Conservation (phyloP, 2,113 vertebrate genomes). For the Glaucidium brasilianum region DNA sequence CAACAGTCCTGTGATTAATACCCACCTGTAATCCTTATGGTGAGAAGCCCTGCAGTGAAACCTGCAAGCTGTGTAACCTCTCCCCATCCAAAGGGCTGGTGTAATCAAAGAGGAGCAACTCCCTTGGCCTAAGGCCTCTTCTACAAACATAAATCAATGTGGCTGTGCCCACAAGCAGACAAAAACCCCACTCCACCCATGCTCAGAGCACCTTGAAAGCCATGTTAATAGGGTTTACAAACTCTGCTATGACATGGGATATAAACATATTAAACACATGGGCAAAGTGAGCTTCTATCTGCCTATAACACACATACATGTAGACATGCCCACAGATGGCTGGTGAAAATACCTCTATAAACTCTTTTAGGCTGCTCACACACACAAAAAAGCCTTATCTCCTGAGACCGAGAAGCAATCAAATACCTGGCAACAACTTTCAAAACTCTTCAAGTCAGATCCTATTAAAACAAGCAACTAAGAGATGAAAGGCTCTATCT, state of each 20-base stretch:
- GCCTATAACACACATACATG: neutral
- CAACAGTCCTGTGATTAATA: neutral
- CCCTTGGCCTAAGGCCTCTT: neutral
- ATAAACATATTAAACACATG: neutral
- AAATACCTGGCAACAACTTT: constrained; percentile 32
- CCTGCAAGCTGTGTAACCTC: neutral
- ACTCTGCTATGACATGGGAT: neutral
- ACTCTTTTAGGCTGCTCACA: neutral
- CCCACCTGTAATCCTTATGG: neutral
- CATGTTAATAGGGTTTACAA: neutral
- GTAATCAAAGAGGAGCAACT: neutral
- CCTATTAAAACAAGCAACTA: constrained; percentile 24
- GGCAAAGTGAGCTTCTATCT: neutral
- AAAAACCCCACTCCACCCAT: neutral
- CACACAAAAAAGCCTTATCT: neutral
- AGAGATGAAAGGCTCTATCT: constrained; percentile 35
- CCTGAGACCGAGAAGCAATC: neutral
- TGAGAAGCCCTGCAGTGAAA: neutral
- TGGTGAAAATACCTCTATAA: neutral
- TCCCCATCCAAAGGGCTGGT: neutral
- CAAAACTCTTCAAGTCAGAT: constrained; percentile 31
- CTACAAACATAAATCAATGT: neutral
- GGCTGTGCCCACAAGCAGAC: neutral
- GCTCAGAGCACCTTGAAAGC: constrained; percentile 1
- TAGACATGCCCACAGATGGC: neutral